Evolutionary conservation across 2,113 vertebrate genomes (phyloP).

Genomic region (Phasianus colchicus): DNA sequence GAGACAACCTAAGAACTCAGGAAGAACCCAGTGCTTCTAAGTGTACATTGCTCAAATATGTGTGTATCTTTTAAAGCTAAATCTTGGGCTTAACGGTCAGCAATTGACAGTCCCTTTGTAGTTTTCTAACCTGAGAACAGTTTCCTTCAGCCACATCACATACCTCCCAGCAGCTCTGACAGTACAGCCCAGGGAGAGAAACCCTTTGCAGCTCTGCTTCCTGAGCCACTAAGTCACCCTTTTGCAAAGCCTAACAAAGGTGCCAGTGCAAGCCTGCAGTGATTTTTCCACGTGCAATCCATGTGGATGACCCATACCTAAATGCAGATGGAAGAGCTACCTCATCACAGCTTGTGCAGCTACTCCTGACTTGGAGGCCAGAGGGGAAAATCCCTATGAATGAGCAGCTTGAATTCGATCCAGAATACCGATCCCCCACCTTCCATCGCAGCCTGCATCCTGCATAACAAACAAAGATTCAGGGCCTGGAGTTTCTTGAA

Average conservation of each 20-base stretch:
- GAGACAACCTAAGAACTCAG: neutral
- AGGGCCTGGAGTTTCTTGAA: neutral
- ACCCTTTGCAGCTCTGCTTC: neutral
- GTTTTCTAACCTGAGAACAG: neutral
- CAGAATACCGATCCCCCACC: neutral
- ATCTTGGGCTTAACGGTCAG: neutral
- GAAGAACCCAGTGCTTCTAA: neutral
- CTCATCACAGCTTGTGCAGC: neutral
- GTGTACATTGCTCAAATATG: fast-evolving
- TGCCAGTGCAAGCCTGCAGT: neutral
- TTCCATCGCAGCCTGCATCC: neutral
- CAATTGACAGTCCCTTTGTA: neutral
- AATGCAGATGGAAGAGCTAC: neutral
- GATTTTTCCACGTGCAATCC: neutral
- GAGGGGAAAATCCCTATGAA: neutral
- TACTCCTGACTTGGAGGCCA: neutral
- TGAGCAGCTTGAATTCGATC: neutral
- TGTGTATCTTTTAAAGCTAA: neutral
- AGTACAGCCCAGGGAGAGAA: neutral
- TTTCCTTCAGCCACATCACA: neutral
- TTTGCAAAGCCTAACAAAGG: neutral
- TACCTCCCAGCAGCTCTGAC: neutral
- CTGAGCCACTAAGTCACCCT: neutral
- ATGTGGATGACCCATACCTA: no score
- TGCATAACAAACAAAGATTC: neutral